These are phyloP conservation scores for Martes martes DNA, from an alignment of 2,113 vertebrate species.

Conservation along the genomic window DNA sequence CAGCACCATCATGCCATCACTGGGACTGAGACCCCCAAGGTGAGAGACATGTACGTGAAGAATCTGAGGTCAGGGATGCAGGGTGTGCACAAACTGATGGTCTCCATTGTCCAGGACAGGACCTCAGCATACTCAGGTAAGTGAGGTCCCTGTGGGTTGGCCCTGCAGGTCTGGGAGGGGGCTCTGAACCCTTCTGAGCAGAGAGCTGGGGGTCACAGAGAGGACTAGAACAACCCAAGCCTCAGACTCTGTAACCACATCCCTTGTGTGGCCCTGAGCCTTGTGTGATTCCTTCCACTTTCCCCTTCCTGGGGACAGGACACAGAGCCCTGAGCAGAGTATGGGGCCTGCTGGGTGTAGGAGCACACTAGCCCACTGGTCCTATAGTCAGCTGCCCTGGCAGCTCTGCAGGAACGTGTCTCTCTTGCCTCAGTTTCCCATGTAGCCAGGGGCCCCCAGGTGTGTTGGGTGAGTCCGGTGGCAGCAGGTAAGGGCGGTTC, in stretches of 20 bases:
- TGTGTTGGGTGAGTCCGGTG: neutral
- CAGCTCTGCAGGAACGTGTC: neutral
- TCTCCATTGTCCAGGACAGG: neutral
- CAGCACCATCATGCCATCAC: neutral
- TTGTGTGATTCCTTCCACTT: neutral
- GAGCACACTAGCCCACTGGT: neutral
- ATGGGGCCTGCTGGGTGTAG: neutral
- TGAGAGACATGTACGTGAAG: neutral
- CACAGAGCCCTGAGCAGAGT: neutral
- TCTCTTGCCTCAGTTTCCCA: neutral
- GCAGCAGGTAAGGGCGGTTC: neutral
- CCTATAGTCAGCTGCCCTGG: neutral
- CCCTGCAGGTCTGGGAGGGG: neutral
- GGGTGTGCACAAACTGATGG: neutral
- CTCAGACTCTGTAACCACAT: neutral
- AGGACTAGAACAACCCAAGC: neutral
- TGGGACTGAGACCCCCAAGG: neutral
- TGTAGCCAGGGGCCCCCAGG: fast-evolving
- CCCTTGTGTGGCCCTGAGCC: neutral
- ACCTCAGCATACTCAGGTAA: neutral
- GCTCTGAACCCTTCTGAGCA: neutral
- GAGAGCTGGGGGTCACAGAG: neutral
- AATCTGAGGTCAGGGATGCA: neutral
- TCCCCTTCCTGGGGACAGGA: neutral
- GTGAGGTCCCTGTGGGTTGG: fast-evolving